Percentiles rank a stretch among this genome's conserved stretches.
phyloP scores from a whole-genome alignment of 2,113 vertebrate species.

The Aspidoscelis tigris region DNA sequence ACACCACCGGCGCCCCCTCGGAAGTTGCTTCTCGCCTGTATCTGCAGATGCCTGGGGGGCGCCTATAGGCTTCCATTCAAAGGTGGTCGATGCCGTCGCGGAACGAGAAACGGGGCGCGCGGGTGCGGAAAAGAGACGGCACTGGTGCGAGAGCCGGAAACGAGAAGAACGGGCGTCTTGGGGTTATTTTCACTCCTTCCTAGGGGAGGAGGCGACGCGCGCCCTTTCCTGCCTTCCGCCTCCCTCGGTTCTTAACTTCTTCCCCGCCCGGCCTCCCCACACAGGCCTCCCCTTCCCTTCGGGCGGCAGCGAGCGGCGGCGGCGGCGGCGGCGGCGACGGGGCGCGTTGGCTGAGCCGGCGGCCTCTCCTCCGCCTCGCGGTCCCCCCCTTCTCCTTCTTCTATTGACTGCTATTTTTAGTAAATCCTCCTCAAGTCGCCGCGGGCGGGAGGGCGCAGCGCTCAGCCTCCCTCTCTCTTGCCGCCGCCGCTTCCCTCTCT shows the following conservation, averaged over 20 bases:
- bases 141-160: too few species aligned
- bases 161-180: too few species aligned
- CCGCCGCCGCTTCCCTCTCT: constrained; percentile 16
- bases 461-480: constrained; percentile 37
- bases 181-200: neutral
- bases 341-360: constrained; percentile 22
- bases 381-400: constrained; percentile 24
- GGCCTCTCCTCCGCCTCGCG: constrained; percentile 11
- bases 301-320: neutral
- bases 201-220: neutral
- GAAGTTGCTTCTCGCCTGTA: neutral
- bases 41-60: neutral
- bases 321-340: neutral
- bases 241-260: neutral
- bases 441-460: constrained; percentile 56
- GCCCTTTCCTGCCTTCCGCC: too few species aligned
- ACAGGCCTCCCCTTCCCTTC: neutral
- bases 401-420: constrained; percentile 67
- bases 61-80: too few species aligned
- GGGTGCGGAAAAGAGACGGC: too few species aligned
- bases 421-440: constrained; percentile 64
- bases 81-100: too few species aligned
- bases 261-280: neutral
- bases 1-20: too few species aligned
- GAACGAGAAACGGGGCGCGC: too few species aligned